A percentile compares a stretch with the other conserved stretches of the same genome.
These are phyloP conservation scores for Neoarius graeffei DNA, from an alignment of 2,113 vertebrate species.

Conservation along the genomic window DNA sequence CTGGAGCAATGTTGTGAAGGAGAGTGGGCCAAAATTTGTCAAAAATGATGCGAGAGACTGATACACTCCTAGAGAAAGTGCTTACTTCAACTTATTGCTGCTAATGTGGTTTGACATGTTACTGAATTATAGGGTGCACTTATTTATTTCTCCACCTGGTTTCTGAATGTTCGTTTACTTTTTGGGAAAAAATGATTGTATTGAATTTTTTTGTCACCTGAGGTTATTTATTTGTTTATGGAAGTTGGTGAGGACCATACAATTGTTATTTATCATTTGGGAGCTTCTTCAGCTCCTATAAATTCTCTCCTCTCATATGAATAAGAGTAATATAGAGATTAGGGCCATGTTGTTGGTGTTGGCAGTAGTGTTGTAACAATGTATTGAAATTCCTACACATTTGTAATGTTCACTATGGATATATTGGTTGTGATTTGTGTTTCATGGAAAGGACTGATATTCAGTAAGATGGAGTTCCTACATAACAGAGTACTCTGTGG, in stretches of 20 bases:
- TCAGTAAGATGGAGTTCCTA: constrained; percentile 19
- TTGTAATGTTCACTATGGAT: not conserved
- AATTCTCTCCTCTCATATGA: not conserved
- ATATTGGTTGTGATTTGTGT: not conserved
- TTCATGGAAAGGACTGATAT: constrained; percentile 12
- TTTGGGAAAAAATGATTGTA: not conserved
- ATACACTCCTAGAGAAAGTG: not conserved
- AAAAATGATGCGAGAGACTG: not conserved
- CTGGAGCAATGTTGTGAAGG: not conserved
- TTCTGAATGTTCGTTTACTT: not conserved
- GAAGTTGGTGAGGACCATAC: not conserved
- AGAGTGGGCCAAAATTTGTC: not conserved
- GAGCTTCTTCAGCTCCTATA: not conserved
- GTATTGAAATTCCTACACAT: constrained; percentile 6
- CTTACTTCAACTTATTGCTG: not conserved
- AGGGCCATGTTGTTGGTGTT: not conserved
- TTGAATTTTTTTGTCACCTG: not conserved
- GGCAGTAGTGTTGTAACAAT: not conserved
- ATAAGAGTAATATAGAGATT: not conserved
- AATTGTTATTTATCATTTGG: not conserved
- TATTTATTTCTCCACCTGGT: not conserved
- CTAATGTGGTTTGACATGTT: not conserved
- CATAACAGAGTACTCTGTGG: constrained; percentile 3
- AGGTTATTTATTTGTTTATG: not conserved
- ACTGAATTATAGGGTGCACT: not conserved